Evolutionary conservation across 2,888 invertebrate genomes (phyloP), one percentile per base, ranked within the genome.

Genomic region (Crematogaster levior): DNA sequence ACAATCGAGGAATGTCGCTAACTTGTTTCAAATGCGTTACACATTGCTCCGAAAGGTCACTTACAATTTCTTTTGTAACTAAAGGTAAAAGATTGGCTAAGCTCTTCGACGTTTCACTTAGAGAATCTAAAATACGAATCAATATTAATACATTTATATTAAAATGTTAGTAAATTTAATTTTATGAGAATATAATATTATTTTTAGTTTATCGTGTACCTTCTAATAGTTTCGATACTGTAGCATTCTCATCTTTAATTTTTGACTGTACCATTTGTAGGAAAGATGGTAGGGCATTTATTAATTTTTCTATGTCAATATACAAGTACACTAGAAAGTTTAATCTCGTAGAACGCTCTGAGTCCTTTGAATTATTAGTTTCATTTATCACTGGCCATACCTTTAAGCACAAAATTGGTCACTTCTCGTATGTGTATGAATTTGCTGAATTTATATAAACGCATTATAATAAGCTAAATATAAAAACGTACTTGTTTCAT

Each of bases 1-100:
- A 99, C 80, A 99, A 95, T 85, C 99, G 96, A 2, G 99, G 99
- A 94, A 99, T 98, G 93, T 99, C 98, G 89, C 97, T 97, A 5
- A 99, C 98, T 95, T 97, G 97, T 86, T 97, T 97, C 89, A 98
- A 95, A 89, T 97, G 96, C 34, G 95, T 94, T 72, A 96, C 95
- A 91, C 96, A 95, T 82, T 95, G 95, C 12, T 90, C 88, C 68
- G 94, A 91, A 6, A 95, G 91, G 90, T 95, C 95, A 18, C 93
- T 91, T 3, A 95, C 93, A 9, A 95, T 93, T 82, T 92, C 92
- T 53, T 94, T 92, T 5, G 95, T 94, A 27, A 95, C 92, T 61
- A 89, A 86, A 7, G 94, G 94, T 73, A 93, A 88, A 40, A 88
- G 86, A 40, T 77, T 84, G 48, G 86, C 81, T 24, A 93, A 83